phyloP scores from a whole-genome alignment of 1,140 invertebrate species.

The Protaetia brevitarsis region DNA sequence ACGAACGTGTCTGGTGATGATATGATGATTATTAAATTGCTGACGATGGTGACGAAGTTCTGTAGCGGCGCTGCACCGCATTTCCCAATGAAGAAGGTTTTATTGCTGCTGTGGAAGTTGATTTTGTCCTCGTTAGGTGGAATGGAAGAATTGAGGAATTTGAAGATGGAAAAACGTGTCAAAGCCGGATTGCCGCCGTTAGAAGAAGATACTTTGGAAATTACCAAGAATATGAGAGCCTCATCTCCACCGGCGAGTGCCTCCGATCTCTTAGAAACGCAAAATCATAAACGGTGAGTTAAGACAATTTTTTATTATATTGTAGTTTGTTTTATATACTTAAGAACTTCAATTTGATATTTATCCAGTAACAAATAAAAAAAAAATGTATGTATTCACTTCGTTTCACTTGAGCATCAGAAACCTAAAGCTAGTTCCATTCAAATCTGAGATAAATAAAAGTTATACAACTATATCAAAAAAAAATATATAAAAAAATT shows the following conservation, averaged over 20 bases:
- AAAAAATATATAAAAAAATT: too few relatives aligned
- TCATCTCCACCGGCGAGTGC: slow-evolving; percentile 93
- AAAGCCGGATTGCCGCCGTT: slow-evolving; percentile 69
- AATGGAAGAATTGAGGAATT: slow-evolving; percentile 64
- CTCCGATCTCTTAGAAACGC: slow-evolving; percentile 85
- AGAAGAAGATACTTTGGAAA: slow-evolving; percentile 91
- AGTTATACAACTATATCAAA: too few relatives aligned
- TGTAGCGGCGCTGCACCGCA: slow-evolving; percentile 92
- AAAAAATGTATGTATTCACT: slow-evolving; percentile 15
- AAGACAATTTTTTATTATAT: slow-evolving; percentile 62
- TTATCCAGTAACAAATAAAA: too few relatives aligned
- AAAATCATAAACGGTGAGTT: slow-evolving; percentile 80
- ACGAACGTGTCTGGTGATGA: slow-evolving; percentile 72
- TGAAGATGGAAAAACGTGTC: slow-evolving; percentile 56
- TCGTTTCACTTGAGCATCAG: too few relatives aligned
- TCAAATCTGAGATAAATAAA: too few relatives aligned
- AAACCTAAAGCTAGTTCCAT: too few relatives aligned
- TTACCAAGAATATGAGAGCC: slow-evolving; percentile 88
- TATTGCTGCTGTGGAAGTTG: slow-evolving; percentile 95
- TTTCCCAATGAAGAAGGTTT: slow-evolving; percentile 97
- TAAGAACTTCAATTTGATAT: slow-evolving; percentile 21
- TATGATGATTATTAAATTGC: slow-evolving; percentile 80
- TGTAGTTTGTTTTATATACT: slow-evolving; percentile 53
- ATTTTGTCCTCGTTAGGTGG: slow-evolving; percentile 88
- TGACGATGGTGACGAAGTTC: slow-evolving; percentile 92